Evolutionary conservation across 2,797 vertebrate genomes (phyloP), one percentile per base, ranked within the genome.

Genomic region (Spheniscus humboldti): DNA sequence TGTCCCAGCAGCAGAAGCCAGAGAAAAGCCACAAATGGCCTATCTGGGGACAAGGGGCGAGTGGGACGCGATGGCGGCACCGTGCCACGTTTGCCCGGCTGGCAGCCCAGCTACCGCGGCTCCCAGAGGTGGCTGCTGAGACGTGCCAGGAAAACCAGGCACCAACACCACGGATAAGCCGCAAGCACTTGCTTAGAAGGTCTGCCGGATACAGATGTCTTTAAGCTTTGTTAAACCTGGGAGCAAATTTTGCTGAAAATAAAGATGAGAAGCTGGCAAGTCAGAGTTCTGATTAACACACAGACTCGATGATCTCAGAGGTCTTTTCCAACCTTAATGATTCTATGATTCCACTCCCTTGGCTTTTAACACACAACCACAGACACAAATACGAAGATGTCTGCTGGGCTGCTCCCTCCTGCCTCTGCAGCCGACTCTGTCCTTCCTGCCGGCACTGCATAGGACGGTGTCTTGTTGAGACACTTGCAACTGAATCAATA

Each of bases 51-150:
- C 13, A 24, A 14, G 41, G 50, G 33, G 9, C 7, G 10, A 62
- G 43, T 3, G 1, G 25, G 45, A 55, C 3, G 1, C 2, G 7
- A 37, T 9, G 2, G 48, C 7, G 4, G 59, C 4, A 8, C 60
- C 3, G 2, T 27, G n/a, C n/a, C 8, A 2, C 3, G 22, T 20
- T 28, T 5, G 13, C 10, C 48, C 10, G 0, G 18, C 27, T 19
- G 55, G 31, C n/a, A 41, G n/a, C 48, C 20, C 56, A 22, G 55
- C 56, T 20, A 13, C 45, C 2, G 1, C 64, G 31, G 73, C 59
- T 50, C 50, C 88, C 1, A 2, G 33, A 71, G 64, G n/a, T 3
- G 13, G 27, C 43, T 64, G 57, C 27, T 2, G 1, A 60, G 37
- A 25, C 0, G 4, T 20, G 67, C 53, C 30, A 14, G 69, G 39